Percentiles rank a stretch among this genome's conserved stretches.
phyloP scores from a whole-genome alignment of 2,113 vertebrate species.

The Neopipo cinnamomea region DNA sequence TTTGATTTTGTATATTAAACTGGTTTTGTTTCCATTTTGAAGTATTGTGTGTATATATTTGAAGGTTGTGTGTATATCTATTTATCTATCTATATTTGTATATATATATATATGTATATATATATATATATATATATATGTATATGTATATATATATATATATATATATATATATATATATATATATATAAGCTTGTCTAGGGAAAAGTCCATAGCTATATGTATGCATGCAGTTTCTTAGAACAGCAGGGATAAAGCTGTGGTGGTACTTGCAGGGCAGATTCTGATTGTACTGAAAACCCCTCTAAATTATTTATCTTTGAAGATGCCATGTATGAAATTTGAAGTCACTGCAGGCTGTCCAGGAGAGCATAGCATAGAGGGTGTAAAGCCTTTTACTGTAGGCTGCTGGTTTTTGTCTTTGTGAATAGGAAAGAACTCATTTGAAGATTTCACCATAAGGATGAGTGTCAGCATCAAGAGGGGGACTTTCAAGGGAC shows the following conservation, averaged over 20 bases:
- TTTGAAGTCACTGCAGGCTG: neutral
- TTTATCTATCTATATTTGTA: too few relatives aligned
- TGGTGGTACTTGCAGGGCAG: neutral
- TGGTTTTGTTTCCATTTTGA: neutral
- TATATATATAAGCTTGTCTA: neutral
- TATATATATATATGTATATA: rapidly evolving
- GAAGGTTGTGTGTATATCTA: neutral
- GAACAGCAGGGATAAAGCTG: neutral
- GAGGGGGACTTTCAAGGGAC: neutral
- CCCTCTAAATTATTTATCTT: neutral
- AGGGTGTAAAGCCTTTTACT: neutral
- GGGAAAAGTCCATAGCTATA: neutral
- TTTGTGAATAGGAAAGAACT: neutral
- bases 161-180: too few relatives aligned
- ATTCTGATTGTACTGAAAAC: neutral
- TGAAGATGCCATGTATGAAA: neutral
- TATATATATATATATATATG: too few relatives aligned
- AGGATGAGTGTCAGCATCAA: neutral
- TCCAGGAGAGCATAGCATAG: neutral
- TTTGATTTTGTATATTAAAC: neutral
- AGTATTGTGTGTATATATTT: too few relatives aligned
- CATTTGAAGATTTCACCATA: neutral
- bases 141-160: too few relatives aligned
- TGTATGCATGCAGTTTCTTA: neutral
- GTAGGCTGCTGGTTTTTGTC: neutral